Evolutionary conservation across 2,888 invertebrate genomes (phyloP), one percentile per base, ranked within the genome.

Genomic region (Callosobruchus maculatus): DNA sequence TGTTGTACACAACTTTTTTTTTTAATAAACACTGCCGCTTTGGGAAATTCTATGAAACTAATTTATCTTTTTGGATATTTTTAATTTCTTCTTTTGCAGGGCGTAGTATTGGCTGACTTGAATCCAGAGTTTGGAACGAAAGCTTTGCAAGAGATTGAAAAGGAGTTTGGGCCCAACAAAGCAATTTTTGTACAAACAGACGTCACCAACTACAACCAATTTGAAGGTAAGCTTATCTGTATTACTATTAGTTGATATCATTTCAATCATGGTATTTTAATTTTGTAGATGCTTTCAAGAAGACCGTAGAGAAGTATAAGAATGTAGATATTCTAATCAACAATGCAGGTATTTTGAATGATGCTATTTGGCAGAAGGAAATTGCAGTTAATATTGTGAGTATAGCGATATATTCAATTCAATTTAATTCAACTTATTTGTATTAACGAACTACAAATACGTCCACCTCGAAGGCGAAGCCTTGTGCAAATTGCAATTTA

Each of bases 321-420:
- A 73, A 80, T 70, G 70, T 81, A 21, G 81, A 81, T 74, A 80
- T 81, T 49, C 73, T 81, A 18, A 76, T 81, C 5, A 81, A 81
- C 70, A 81, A 81, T 68, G 81, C 81, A 70, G 81, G 81, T n/a
- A 78, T 81, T 22, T 67, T 80, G 67, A 76, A 81, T 68, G 81
- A 81, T 72, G 22, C 77, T 0, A 68, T 76, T 21, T 81, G 81
- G 81, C 76, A 81, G 74, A 77, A 76, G 68, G 75, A 80, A 75
- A 76, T 81, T 70, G 72, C 74, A n/a, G 77, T 81, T n/a, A 81
- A 81, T 73, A 69, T 79, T 74, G 83, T 80, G 78, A 78, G 78
- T 76, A 74, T 66, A 21, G 18, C 22, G 18, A 67, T 22, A n/a
- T n/a, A n/a, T n/a, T n/a, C n/a, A n/a, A n/a, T n/a, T n/a, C n/a